Evolutionary conservation across 2,888 invertebrate genomes (phyloP), one percentile per base, ranked within the genome.

Genomic region (Acanthosepion lycidas): DNA sequence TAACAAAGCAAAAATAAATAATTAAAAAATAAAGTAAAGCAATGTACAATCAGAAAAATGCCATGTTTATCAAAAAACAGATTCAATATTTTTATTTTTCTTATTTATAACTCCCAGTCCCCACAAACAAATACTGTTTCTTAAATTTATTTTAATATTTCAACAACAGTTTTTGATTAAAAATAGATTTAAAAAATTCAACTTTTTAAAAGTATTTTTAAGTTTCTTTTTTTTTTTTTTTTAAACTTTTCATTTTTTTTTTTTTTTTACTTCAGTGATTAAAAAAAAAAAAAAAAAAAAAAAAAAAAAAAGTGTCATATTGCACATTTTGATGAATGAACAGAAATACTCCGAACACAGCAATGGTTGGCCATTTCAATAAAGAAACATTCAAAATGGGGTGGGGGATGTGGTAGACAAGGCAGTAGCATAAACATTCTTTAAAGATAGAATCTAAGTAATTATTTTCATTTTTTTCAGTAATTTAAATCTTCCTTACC

Each of bases 141-240:
- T 78, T 78, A 78, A 78, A 78, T 78, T 78, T 15, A 33, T 78
- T 78, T 78, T 78, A 78, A 78, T 78, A 78, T 78, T n/a, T 78
- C 78, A 78, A 78, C 78, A 78, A 78, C 78, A 78, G 33, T 78
- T 78, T 78, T 78, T 78, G 12, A 78, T 78, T 78, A 78, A 78
- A 78, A 78, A 78, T 78, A 78, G 78, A 78, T 78, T 78, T n/a
- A n/a, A 78, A 78, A 78, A 78, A 78, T n/a, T 78, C 78, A 78
- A 78, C 78, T 78, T n/a, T 78, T 78, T 78, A n/a, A 78, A 78
- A 78, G 78, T 78, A 78, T 33, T 78, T 64, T 23, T 33, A 78
- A 78, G 78, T 33, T 78, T 78, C 33, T n/a, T 18, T 78, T 78
- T 78, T n/a, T 51, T 51, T n/a, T 18, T 78, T 78, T 78, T n/a